Conservation (phyloP, 1,140 invertebrate genomes). For the Drosophila pandora region DNA sequence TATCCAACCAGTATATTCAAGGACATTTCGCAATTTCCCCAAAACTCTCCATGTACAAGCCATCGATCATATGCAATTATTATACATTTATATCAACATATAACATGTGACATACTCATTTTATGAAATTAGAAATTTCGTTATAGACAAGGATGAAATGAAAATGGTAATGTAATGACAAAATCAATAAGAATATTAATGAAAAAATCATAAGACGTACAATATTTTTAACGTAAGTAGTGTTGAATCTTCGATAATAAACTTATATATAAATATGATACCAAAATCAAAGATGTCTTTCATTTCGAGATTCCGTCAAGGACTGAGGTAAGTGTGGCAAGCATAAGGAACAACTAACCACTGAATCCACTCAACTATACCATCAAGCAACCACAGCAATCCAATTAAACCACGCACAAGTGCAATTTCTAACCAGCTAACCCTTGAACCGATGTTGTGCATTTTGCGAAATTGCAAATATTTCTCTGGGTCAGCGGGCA, state of each 20-base stretch:
- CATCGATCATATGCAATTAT: slow-evolving; percentile 76
- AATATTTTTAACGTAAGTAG: slow-evolving; percentile 80
- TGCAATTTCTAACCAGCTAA: slow-evolving; percentile 12
- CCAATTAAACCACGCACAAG: slow-evolving; percentile 33
- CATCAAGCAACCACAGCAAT: slow-evolving; percentile 18
- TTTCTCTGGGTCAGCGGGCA: slow-evolving; percentile 25
- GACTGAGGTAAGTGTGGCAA: neutral
- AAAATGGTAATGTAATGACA: slow-evolving; percentile 26
- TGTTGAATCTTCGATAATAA: slow-evolving; percentile 79
- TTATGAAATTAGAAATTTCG: slow-evolving; percentile 75
- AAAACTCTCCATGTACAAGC: slow-evolving; percentile 61
- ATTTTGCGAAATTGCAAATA: slow-evolving; percentile 27
- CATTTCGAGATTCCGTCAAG: neutral
- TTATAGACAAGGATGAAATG: slow-evolving; percentile 39
- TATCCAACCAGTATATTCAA: slow-evolving; percentile 45
- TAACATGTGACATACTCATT: slow-evolving; percentile 60
- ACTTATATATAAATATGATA: slow-evolving; percentile 41
- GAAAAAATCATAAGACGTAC: slow-evolving; percentile 70
- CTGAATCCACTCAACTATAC: neutral
- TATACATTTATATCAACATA: slow-evolving; percentile 65
- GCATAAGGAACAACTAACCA: neutral
- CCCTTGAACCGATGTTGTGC: slow-evolving; percentile 20
- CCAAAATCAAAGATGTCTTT: neutral
- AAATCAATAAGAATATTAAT: slow-evolving; percentile 55
- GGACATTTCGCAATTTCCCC: slow-evolving; percentile 61